Evolutionary conservation across 1,140 invertebrate species (phyloP).

Genomic region (Hylaeus anthracinus): DNA sequence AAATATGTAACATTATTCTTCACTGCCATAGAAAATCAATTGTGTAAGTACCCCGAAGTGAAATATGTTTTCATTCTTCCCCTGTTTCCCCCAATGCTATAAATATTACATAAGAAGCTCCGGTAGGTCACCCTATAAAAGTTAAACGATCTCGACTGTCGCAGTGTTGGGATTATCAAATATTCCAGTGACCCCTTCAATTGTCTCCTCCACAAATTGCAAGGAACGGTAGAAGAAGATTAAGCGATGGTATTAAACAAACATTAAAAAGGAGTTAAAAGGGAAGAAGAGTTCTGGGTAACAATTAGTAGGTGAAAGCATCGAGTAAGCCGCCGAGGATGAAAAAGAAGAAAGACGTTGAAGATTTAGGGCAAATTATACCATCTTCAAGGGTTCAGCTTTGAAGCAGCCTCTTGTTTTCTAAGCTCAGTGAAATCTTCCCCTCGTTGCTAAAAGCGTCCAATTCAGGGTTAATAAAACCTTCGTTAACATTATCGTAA

Average conservation of each 20-base stretch:
- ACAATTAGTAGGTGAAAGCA: background rate
- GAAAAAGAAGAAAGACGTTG: background rate
- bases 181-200: background rate
- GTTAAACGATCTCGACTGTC: background rate
- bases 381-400: background rate
- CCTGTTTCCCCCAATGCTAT: no score
- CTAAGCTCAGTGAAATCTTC: background rate
- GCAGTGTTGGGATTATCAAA: background rate
- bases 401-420: background rate
- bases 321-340: background rate
- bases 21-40: no score
- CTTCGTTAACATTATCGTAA: background rate
- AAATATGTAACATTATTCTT: background rate
- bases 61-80: background rate
- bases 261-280: constrained; percentile 6
- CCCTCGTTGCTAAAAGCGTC: background rate
- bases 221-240: background rate
- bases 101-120: no score
- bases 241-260: background rate
- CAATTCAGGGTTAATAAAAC: background rate
- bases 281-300: background rate
- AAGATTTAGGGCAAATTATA: background rate
- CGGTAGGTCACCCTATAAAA: background rate
- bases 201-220: background rate
- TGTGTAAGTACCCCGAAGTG: no score